These are phyloP conservation scores for Craseonycteris thonglongyai DNA, from an alignment of 2,113 vertebrate species.

Conservation along the genomic window DNA sequence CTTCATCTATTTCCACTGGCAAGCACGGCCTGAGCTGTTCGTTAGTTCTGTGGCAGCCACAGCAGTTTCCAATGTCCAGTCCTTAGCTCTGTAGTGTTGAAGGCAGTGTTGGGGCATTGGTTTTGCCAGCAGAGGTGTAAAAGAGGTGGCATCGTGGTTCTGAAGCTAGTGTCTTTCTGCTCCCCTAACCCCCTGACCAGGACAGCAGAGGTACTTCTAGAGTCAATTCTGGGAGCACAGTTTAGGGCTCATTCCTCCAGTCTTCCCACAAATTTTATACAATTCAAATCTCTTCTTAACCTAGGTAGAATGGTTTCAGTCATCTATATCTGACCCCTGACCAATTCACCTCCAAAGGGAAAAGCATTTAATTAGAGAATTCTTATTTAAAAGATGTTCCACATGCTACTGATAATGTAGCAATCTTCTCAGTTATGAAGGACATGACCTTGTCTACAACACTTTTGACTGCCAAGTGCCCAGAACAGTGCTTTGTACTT, in stretches of 20 bases:
- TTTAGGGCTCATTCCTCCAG: neutral
- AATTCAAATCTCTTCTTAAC: neutral
- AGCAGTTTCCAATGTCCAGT: neutral
- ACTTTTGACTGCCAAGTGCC: neutral
- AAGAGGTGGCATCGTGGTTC: neutral
- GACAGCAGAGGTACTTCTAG: neutral
- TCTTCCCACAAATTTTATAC: neutral
- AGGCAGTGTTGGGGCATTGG: neutral
- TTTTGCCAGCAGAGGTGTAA: neutral
- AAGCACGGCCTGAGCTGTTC: neutral
- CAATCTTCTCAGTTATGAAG: neutral
- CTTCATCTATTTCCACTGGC: neutral
- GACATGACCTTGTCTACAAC: neutral
- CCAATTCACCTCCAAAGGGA: neutral
- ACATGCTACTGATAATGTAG: neutral
- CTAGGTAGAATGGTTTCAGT: neutral
- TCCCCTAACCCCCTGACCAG: neutral
- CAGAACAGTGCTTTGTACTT: conserved; percentile 3
- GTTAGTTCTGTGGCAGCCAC: neutral
- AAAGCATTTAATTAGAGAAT: neutral
- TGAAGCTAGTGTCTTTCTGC: neutral
- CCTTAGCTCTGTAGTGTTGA: neutral
- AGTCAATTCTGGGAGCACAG: neutral
- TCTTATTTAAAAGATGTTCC: too few relatives aligned
- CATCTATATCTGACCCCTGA: neutral